Conservation (phyloP, 2,888 invertebrate genomes). For the Dascillus cervinus region DNA sequence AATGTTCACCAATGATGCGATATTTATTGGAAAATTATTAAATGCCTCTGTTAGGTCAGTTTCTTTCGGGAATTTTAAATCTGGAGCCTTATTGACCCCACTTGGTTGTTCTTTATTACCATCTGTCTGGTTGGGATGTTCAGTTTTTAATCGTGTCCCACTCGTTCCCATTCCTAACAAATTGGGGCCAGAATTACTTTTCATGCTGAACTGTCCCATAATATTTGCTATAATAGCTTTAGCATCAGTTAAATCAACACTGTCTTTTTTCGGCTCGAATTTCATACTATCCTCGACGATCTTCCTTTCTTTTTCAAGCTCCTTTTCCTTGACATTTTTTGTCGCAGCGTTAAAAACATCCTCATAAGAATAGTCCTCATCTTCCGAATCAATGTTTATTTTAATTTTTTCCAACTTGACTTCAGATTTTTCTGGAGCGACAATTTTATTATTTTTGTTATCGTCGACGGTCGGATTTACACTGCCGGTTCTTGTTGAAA, state of each 20-base stretch:
- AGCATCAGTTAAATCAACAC: conserved; percentile 47
- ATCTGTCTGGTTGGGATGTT: too few relatives aligned
- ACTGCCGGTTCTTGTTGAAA: conserved; percentile 42
- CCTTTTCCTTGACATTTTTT: conserved; percentile 60
- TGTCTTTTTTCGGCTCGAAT: too few relatives aligned
- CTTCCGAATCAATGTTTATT: conserved; percentile 52
- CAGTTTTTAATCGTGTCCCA: too few relatives aligned
- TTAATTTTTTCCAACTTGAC: conserved; percentile 20
- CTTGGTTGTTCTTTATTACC: too few relatives aligned
- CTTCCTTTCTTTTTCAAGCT: conserved; percentile 41
- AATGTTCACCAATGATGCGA: too few relatives aligned
- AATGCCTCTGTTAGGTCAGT: too few relatives aligned
- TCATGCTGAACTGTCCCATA: conserved; percentile 42
- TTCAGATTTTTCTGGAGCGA: conserved; percentile 8
- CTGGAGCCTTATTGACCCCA: too few relatives aligned
- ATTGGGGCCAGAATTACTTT: conserved; percentile 6
- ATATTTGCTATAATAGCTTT: conserved; percentile 56
- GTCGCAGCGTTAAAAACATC: conserved; percentile 73
- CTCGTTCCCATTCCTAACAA: conserved; percentile 6
- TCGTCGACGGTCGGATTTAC: conserved; percentile 39
- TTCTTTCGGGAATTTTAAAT: too few relatives aligned
- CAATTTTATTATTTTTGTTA: conserved; percentile 31
- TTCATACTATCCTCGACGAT: conserved; percentile 26
- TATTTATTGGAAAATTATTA: conserved; percentile 8
- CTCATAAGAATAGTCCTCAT: conserved; percentile 77